A percentile compares a stretch with the other conserved stretches of the same genome.
phyloP scores from a whole-genome alignment of 1,140 invertebrate genomes.

The Tetragnatha versicolor region DNA sequence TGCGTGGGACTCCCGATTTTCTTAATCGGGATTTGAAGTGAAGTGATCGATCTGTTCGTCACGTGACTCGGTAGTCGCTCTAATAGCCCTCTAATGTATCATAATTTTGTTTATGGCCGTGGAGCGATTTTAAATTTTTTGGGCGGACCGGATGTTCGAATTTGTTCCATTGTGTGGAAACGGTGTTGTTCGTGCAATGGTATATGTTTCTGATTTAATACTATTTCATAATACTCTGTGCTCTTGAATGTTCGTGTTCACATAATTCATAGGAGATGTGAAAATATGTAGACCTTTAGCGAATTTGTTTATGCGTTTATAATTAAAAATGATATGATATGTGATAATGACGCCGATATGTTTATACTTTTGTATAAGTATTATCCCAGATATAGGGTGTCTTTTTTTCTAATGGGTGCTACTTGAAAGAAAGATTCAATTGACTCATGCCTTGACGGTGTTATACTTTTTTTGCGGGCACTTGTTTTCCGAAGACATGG shows the following conservation, averaged over 20 bases:
- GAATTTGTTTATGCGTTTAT: too few species aligned
- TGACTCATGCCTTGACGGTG: too few species aligned
- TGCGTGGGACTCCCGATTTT: background rate
- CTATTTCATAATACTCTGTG: background rate
- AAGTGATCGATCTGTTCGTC: slow-evolving; percentile 17
- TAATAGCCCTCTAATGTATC: slow-evolving; percentile 38
- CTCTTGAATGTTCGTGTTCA: background rate
- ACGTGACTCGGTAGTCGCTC: slow-evolving; percentile 8
- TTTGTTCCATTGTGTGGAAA: background rate
- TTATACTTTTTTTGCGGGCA: too few species aligned
- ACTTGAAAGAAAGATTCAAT: too few species aligned
- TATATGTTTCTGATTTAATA: too few species aligned
- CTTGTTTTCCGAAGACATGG: too few species aligned
- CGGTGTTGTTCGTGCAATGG: too few species aligned
- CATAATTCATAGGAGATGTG: background rate
- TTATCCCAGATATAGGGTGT: too few species aligned
- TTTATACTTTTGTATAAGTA: too few species aligned
- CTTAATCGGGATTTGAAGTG: slow-evolving; percentile 23
- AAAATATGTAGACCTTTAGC: background rate
- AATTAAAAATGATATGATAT: too few species aligned
- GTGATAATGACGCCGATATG: too few species aligned
- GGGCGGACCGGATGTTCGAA: background rate
- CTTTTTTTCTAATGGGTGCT: too few species aligned
- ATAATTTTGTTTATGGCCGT: slow-evolving; percentile 33
- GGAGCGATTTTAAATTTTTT: slow-evolving; percentile 24